Evolutionary conservation across 2,888 invertebrate genomes (phyloP).

Genomic region (Leptopterna dolabrata): DNA sequence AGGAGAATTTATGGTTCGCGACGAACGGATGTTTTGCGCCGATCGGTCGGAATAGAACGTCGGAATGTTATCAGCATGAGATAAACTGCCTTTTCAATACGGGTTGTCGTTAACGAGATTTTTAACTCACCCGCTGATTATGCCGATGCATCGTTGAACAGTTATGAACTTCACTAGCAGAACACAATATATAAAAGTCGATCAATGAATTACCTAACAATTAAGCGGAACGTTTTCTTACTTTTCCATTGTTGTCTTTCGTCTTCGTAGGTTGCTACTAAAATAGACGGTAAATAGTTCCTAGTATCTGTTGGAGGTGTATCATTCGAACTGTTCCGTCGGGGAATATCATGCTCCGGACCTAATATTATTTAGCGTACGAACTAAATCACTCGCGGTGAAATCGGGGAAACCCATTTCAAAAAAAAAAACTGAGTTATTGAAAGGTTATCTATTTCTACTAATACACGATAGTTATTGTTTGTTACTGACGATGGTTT

Average conservation of each 20-base stretch:
- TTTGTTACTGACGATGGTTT: no score
- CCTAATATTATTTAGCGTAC: no score
- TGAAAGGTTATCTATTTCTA: no score
- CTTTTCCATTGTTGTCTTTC: background rate
- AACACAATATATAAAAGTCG: background rate
- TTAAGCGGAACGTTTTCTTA: background rate
- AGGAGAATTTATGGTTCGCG: background rate
- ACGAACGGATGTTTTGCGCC: background rate
- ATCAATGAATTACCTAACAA: background rate
- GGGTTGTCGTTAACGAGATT: background rate
- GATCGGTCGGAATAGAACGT: background rate
- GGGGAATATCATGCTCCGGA: no score
- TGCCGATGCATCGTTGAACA: background rate
- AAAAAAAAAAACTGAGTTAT: no score
- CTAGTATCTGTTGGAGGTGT: background rate
- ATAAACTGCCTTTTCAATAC: background rate
- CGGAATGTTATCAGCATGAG: background rate
- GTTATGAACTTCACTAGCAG: background rate
- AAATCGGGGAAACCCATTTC: no score
- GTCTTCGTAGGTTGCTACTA: background rate
- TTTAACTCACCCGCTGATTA: background rate
- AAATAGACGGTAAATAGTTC: background rate
- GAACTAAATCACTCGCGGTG: no score
- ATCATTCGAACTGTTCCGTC: no score
- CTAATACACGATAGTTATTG: no score